phyloP scores from a whole-genome alignment of 37 sponge, comb jelly and placozoan genomes.

The Ianthella basta region DNA sequence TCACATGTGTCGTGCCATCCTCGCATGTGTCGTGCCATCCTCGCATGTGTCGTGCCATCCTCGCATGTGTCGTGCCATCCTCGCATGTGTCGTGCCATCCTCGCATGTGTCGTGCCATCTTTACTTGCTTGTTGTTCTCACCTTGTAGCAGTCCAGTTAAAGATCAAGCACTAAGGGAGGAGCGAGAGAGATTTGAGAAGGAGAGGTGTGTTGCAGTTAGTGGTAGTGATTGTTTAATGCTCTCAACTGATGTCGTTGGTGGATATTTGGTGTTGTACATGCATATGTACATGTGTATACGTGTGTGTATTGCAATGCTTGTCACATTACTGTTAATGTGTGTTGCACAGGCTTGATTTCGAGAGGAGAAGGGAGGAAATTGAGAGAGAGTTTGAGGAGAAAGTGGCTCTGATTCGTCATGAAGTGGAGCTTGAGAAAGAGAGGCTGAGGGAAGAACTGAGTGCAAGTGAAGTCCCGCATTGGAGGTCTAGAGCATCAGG shows the following conservation, averaged over 20 bases:
- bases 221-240: not conserved
- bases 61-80: too few species aligned
- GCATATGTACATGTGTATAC: not conserved
- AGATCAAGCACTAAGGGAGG: not conserved
- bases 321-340: not conserved
- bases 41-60: too few species aligned
- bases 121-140: too few species aligned
- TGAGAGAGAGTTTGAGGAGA: conserved; percentile 54
- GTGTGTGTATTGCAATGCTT: not conserved
- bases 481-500: conserved; percentile 26
- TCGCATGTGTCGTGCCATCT: too few species aligned
- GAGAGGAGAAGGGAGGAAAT: conserved; percentile 42
- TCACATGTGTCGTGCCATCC: too few species aligned
- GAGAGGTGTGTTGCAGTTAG: conserved; percentile 1
- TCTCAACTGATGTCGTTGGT: not conserved
- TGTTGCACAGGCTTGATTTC: conserved; percentile 8
- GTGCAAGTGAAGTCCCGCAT: conserved; percentile 8
- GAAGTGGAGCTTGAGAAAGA: conserved; percentile 55
- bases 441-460: conserved; percentile 11
- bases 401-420: conserved; percentile 22
- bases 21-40: too few species aligned
- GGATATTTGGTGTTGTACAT: too few species aligned
- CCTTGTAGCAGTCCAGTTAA: not conserved
- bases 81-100: too few species aligned
- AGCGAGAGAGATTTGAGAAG: conserved; percentile 17